These are phyloP conservation scores for Ruditapes philippinarum DNA, from an alignment of 1,140 invertebrate species.

Conservation along the genomic window DNA sequence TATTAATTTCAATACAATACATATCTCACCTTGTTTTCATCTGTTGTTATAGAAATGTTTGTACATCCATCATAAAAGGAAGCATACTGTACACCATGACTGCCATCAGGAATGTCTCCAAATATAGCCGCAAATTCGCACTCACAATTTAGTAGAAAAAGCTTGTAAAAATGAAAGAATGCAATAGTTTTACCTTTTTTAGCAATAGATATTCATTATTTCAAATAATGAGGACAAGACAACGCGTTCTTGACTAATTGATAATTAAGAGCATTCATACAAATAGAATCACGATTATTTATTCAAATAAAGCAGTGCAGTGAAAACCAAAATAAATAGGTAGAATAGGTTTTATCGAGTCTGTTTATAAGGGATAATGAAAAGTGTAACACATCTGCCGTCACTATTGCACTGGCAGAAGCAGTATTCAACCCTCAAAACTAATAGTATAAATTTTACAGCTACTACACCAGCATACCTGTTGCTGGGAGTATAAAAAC, in stretches of 20 bases:
- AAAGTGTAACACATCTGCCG: no score
- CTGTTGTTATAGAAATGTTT: conserved; percentile 39
- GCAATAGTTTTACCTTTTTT: not conserved
- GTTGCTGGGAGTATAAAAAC: no score
- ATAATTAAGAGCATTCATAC: not conserved
- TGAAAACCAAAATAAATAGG: no score
- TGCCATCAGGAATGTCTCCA: not conserved
- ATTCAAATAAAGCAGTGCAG: not conserved
- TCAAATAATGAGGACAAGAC: not conserved
- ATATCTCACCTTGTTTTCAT: not conserved
- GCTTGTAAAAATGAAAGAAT: not conserved
- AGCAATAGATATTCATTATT: not conserved
- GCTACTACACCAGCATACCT: no score
- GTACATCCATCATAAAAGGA: conserved; percentile 38
- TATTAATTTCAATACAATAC: no score
- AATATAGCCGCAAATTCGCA: not conserved
- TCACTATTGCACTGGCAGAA: no score
- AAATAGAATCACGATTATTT: not conserved
- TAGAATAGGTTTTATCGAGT: no score
- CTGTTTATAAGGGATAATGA: no score
- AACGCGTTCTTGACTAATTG: not conserved
- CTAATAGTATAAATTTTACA: no score
- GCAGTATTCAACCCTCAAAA: no score
- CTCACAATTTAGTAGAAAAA: conserved; percentile 7
- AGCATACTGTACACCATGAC: conserved; percentile 6